phyloP scores from a whole-genome alignment of 1,140 invertebrate genomes.

The Camponotus pennsylvanicus region DNA sequence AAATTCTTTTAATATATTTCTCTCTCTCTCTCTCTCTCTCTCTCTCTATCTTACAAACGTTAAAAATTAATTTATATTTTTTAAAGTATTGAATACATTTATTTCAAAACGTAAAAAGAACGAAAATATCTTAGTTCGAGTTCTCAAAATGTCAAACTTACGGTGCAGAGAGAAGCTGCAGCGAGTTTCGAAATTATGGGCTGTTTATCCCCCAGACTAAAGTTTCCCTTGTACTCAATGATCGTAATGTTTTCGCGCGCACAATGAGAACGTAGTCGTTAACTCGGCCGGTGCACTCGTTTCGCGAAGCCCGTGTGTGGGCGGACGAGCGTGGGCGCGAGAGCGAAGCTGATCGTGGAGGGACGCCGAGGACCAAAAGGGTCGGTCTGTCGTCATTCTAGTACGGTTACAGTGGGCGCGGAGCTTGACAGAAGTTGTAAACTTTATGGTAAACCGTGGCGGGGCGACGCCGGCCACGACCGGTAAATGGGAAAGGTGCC shows the following conservation, averaged over 20 bases:
- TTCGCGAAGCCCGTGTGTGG: slow-evolving; percentile 22
- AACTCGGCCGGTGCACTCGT: slow-evolving; percentile 57
- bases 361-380: slow-evolving; percentile 71
- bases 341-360: slow-evolving; percentile 67
- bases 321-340: slow-evolving; percentile 33
- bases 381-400: slow-evolving; percentile 77
- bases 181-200: slow-evolving; percentile 47
- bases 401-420: slow-evolving; percentile 74
- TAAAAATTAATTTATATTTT: not conserved
- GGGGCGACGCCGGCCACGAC: slow-evolving; percentile 73
- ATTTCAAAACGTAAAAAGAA: slow-evolving; percentile 2
- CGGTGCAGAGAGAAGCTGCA: not conserved
- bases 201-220: slow-evolving; percentile 46
- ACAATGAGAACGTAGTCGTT: slow-evolving; percentile 66
- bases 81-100: not conserved
- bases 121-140: slow-evolving; percentile 3
- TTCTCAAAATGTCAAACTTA: slow-evolving; percentile 29
- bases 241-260: slow-evolving; percentile 68
- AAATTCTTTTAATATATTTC: no score
- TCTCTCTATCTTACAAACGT: not conserved
- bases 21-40: no score
- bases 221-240: slow-evolving; percentile 59
- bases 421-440: slow-evolving; percentile 81
- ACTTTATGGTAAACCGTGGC: slow-evolving; percentile 83
- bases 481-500: slow-evolving; percentile 79